A percentile compares a stretch with the other conserved stretches of the same genome.
phyloP scores from a whole-genome alignment of 2,888 invertebrate genomes.

The Sinotaia quadrata region DNA sequence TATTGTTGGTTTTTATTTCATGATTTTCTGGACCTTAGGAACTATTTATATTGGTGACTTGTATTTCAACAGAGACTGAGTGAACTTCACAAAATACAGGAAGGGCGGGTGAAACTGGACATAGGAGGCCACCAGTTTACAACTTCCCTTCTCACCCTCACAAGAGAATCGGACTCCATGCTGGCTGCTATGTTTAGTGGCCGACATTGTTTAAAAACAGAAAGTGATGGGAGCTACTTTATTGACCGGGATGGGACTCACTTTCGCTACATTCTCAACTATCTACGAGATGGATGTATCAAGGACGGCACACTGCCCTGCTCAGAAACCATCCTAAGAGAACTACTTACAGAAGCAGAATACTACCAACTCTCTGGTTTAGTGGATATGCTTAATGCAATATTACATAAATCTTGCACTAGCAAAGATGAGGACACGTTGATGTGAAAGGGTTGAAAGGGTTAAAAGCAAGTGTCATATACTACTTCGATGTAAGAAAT shows the following conservation, averaged over 20 bases:
- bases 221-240: slow-evolving; percentile 64
- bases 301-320: slow-evolving; percentile 63
- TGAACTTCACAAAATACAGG: slow-evolving; percentile 61
- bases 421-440: slow-evolving; percentile 33
- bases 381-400: slow-evolving; percentile 48
- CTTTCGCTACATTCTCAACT: slow-evolving; percentile 61
- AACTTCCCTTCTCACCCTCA: slow-evolving; percentile 60
- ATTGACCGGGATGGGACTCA: slow-evolving; percentile 65
- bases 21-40: no score
- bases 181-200: slow-evolving; percentile 66
- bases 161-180: slow-evolving; percentile 61
- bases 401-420: slow-evolving; percentile 37
- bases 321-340: slow-evolving; percentile 55
- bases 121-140: slow-evolving; percentile 64
- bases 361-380: slow-evolving; percentile 61
- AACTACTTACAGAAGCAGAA: slow-evolving; percentile 63
- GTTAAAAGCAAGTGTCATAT: no score
- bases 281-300: slow-evolving; percentile 61
- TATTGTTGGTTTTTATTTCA: not conserved
- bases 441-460: no score
- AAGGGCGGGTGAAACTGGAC: slow-evolving; percentile 63
- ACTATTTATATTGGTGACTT: not conserved
- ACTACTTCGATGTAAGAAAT: no score
- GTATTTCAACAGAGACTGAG: slow-evolving; percentile 57
- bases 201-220: slow-evolving; percentile 58